These are phyloP conservation scores for Anastrepha obliqua DNA, from an alignment of 1,140 invertebrate genomes.

Conservation along the genomic window DNA sequence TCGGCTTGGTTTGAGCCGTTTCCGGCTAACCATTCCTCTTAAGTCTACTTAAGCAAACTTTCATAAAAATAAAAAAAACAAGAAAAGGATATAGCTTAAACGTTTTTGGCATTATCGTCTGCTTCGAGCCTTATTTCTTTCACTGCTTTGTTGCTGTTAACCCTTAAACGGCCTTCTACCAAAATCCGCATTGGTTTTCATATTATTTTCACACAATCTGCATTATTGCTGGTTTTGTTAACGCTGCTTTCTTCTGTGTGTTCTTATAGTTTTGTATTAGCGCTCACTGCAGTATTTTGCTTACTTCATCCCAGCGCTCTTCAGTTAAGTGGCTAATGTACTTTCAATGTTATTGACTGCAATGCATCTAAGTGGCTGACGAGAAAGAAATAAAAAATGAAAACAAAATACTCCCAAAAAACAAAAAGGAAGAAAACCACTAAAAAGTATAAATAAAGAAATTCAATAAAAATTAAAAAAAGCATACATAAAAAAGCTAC, in stretches of 20 bases:
- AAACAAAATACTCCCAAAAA: conserved; percentile 52
- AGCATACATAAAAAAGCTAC: background rate
- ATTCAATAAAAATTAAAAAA: background rate
- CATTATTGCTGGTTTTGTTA: background rate
- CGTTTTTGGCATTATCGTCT: too few species aligned
- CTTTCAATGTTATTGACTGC: conserved; percentile 61
- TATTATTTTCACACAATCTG: too few species aligned
- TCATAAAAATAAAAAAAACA: too few species aligned
- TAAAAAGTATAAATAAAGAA: background rate
- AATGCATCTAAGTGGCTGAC: conserved; percentile 43
- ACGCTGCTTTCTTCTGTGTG: background rate
- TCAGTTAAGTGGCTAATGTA: conserved; percentile 59
- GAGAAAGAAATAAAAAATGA: conserved; percentile 49
- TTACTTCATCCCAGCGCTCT: background rate
- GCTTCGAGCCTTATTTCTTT: too few species aligned
- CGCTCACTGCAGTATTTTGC: background rate
- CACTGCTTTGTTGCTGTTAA: too few species aligned
- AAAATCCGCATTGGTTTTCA: too few species aligned
- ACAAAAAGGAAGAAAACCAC: background rate
- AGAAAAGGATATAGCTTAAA: too few species aligned
- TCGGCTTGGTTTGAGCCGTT: too few species aligned
- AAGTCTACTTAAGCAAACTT: too few species aligned
- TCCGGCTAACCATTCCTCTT: too few species aligned
- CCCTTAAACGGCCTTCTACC: too few species aligned
- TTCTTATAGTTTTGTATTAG: background rate